Conservation (phyloP, 2,888 invertebrate species). For the Acanthococcus lagerstroemiae region DNA sequence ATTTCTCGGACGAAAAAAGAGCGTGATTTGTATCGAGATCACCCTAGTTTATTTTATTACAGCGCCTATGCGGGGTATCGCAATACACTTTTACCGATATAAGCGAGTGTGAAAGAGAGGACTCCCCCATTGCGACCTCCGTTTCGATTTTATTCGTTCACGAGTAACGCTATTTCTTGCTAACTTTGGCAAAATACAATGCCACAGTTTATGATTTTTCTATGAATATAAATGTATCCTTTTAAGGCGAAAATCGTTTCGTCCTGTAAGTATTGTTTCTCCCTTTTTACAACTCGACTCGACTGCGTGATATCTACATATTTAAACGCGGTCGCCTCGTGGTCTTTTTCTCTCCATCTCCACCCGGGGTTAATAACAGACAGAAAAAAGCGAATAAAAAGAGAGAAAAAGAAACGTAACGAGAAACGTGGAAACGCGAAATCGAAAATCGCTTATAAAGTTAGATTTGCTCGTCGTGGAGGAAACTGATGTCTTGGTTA, state of each 20-base stretch:
- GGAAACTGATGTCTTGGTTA: too few species aligned
- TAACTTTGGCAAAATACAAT: neutral
- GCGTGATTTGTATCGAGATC: slow-evolving; percentile 24
- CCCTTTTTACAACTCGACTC: neutral
- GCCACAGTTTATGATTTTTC: slow-evolving; percentile 21
- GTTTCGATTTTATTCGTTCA: neutral
- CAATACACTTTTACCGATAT: neutral
- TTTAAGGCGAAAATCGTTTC: slow-evolving; percentile 18
- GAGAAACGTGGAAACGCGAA: too few species aligned
- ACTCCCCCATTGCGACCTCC: neutral
- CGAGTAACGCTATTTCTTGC: neutral
- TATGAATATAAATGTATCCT: slow-evolving; percentile 26
- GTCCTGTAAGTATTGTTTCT: neutral
- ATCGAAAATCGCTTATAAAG: too few species aligned
- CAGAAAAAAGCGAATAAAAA: too few species aligned
- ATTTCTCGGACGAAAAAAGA: slow-evolving; percentile 12
- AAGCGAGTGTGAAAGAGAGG: neutral
- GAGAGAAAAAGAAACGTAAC: too few species aligned
- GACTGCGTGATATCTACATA: too few species aligned
- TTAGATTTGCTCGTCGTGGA: too few species aligned
- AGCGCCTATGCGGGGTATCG: neutral
- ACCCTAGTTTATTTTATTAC: slow-evolving; percentile 25
- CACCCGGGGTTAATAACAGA: too few species aligned
- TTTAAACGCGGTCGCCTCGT: too few species aligned
- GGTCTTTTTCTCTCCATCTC: too few species aligned